These are phyloP conservation scores for Zaprionus ornatus DNA, from an alignment of 1,140 invertebrate species.

Conservation along the genomic window DNA sequence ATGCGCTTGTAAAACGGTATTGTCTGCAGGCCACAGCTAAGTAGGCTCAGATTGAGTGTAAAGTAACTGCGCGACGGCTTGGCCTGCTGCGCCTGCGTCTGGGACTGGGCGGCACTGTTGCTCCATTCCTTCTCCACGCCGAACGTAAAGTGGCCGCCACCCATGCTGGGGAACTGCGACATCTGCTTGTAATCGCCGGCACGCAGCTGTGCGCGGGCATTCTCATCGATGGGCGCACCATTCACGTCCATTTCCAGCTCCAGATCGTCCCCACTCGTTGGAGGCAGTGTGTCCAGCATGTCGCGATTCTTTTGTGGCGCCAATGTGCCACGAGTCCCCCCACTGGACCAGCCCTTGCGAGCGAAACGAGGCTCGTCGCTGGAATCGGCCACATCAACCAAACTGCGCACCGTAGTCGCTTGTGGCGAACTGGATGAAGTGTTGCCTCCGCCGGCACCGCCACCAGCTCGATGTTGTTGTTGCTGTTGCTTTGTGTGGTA, in stretches of 20 bases:
- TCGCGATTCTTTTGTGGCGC: constrained; percentile 62
- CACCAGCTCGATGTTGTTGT: constrained; percentile 26
- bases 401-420: constrained; percentile 52
- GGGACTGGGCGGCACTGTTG: constrained; percentile 48
- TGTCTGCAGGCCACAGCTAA: constrained; percentile 71
- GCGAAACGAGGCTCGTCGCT: constrained; percentile 74
- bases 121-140: constrained; percentile 77
- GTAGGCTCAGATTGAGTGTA: constrained; percentile 64
- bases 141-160: constrained; percentile 76
- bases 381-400: constrained; percentile 79
- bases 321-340: constrained; percentile 20
- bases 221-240: constrained; percentile 60
- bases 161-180: constrained; percentile 60
- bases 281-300: constrained; percentile 50
- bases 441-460: constrained; percentile 29
- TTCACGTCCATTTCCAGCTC: constrained; percentile 45
- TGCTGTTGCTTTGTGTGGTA: constrained; percentile 53
- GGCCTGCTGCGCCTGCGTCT: constrained; percentile 52
- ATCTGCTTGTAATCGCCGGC: constrained; percentile 73
- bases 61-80: constrained; percentile 67
- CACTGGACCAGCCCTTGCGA: constrained; percentile 55
- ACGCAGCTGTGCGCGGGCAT: constrained; percentile 64
- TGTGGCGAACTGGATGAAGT: constrained; percentile 72
- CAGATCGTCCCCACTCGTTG: constrained; percentile 51
- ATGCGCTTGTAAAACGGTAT: constrained; percentile 82